Base-by-base conservation (phyloP, 2,888 invertebrate species). In the Hylaea fasciaria region DNA sequence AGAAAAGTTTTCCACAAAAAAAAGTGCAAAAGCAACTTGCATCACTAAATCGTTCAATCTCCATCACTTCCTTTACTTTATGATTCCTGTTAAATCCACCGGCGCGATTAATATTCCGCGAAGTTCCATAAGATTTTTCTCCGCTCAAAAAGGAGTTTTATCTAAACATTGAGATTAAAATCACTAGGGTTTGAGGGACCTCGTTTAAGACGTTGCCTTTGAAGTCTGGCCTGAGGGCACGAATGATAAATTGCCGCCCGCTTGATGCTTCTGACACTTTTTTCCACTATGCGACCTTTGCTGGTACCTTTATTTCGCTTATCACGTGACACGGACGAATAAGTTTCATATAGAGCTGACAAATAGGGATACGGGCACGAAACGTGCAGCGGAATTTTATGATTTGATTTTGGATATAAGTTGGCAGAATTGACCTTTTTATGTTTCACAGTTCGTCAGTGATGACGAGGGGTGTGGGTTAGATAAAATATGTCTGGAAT, bases 151-250 rank as follows among this genome's bases (percentile, higher is more conserved):
- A 75, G 70, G 69, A 73, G 73, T 72, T 78, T 76, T 82, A 81
- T 83, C 80, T 82, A 82, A 86, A 85, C 84, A 85, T 78, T 77
- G 74, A 85, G 85, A 87, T 87, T 87, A 86, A 85, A 86, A 81
- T 81, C 81, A 75, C 80, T 78, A 80, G 74, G 82, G 77, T 81
- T 82, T 81, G 79, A 79, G 76, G 71, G 74, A 77, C 71, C 75
- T 77, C 77, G 77, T 76, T 82, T 80, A 71, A 76, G 76, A 61
- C 56, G 69, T 75, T 70, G 53, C 61, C 83, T 87, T 85, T 87
- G 86, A 87, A 77, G 81, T 77, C 73, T 62, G 71, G 81, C 83
- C 80, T 71, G 68, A 68, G 77, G 82, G 76, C 82, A 69, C 64
- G 72, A 78, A 85, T 86, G 87, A 88, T 87, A 86, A 87, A 87